Evolutionary conservation across 1,140 invertebrate species (phyloP).

Genomic region (Bombus picipes): DNA sequence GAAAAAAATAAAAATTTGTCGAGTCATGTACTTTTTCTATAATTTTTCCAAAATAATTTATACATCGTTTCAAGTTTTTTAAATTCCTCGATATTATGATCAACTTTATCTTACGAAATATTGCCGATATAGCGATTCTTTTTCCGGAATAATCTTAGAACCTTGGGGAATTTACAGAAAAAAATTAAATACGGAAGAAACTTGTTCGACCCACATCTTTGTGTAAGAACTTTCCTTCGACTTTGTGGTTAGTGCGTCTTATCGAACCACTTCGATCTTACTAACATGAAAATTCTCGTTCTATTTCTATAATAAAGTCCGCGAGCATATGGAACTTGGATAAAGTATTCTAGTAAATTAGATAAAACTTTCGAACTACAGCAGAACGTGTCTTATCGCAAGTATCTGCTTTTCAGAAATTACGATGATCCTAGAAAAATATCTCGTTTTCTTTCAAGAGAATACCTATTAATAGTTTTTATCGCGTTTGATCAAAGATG

Average conservation of each 20-base stretch:
- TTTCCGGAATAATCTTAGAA: not conserved
- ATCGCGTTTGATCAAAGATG: not conserved
- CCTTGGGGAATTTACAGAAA: not conserved
- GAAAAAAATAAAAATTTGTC: too few species aligned
- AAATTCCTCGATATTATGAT: not conserved
- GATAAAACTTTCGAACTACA: not conserved
- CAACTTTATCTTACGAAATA: not conserved
- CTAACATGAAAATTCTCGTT: not conserved
- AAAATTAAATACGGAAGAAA: not conserved
- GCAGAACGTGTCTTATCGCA: not conserved
- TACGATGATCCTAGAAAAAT: not conserved
- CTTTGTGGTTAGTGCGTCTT: not conserved
- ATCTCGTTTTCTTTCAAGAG: not conserved
- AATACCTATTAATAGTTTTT: not conserved
- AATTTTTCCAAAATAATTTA: not conserved
- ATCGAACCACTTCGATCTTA: not conserved
- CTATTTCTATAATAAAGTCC: not conserved
- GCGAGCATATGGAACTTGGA: not conserved
- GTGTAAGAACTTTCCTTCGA: not conserved
- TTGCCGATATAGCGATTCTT: too few species aligned
- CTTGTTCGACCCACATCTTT: not conserved
- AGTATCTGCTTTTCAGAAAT: not conserved
- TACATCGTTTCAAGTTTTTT: not conserved
- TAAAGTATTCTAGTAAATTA: slow-evolving; percentile 9
- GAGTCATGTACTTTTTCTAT: not conserved